Percentiles rank a stretch among this genome's conserved stretches.
phyloP scores from a whole-genome alignment of 2,113 vertebrate genomes.

The Microcebus ravelobensis region DNA sequence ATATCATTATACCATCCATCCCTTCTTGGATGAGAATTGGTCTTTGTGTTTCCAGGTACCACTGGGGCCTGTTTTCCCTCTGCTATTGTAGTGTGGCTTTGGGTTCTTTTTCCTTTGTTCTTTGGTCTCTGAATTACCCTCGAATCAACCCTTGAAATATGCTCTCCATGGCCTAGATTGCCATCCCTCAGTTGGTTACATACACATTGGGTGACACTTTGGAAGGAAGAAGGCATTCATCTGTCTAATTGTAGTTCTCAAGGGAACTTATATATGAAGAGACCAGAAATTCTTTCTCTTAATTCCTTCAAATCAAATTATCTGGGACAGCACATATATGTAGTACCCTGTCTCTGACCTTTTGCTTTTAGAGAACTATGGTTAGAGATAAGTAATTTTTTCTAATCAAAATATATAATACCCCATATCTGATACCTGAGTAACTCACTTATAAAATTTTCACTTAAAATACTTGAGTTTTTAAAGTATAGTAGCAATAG shows the following conservation, averaged over 20 bases:
- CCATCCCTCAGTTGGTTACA: neutral
- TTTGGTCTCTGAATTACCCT: conserved; percentile 10
- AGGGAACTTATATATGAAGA: neutral
- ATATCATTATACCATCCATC: neutral
- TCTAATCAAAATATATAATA: conserved; percentile 43
- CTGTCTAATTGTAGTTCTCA: conserved; percentile 2
- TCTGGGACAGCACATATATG: neutral
- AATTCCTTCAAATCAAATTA: conserved; percentile 18
- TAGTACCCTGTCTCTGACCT: neutral
- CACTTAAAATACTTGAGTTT: conserved; percentile 52
- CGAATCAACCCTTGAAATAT: conserved; percentile 13
- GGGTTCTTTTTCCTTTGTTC: neutral
- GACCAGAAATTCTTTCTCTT: neutral
- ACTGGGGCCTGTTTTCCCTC: neutral
- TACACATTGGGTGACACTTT: neutral
- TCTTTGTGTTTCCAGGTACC: neutral
- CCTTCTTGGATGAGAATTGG: neutral
- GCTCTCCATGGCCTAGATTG: neutral
- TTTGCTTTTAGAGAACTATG: conserved; percentile 35
- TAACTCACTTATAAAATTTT: conserved; percentile 42
- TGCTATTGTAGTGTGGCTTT: neutral
- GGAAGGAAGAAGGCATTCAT: neutral
- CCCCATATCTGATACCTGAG: conserved; percentile 11
- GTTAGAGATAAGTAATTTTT: conserved; percentile 33
- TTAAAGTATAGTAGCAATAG: conserved; percentile 33